These are phyloP conservation scores for Equus przewalskii DNA, from an alignment of 2,113 vertebrate genomes.

Conservation along the genomic window DNA sequence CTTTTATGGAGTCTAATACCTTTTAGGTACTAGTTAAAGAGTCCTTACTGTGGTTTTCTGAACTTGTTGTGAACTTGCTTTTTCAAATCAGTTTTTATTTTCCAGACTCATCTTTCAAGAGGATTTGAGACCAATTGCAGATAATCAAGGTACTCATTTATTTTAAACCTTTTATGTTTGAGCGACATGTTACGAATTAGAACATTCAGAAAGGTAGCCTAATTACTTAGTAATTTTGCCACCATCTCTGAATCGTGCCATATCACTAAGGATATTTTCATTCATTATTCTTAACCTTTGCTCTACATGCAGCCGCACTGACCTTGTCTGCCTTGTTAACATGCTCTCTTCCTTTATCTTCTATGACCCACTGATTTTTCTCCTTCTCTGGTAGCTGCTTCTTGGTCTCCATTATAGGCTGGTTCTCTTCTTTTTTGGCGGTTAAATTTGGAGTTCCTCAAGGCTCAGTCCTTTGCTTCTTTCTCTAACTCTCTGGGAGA, in stretches of 20 bases:
- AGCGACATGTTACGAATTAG: background rate
- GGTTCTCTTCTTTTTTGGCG: background rate
- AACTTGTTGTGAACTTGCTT: background rate
- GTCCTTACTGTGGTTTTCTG: background rate
- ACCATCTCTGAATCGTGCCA: background rate
- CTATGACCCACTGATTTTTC: background rate
- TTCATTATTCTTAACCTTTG: background rate
- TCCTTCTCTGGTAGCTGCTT: background rate
- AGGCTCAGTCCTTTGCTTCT: background rate
- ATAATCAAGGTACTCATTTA: conserved; percentile 80
- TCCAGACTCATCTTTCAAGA: conserved; percentile 68
- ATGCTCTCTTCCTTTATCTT: background rate
- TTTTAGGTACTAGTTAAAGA: background rate
- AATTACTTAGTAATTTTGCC: background rate
- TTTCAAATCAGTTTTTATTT: conserved; percentile 33
- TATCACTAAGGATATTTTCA: background rate
- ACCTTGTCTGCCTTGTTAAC: background rate
- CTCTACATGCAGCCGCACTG: background rate
- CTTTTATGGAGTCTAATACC: background rate
- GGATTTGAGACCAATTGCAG: conserved; percentile 61
- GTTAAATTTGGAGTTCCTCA: background rate
- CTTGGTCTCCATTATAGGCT: background rate
- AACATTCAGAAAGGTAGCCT: background rate
- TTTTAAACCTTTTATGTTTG: conserved; percentile 26
- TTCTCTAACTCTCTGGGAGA: background rate